Conservation (phyloP, 2,113 vertebrate species). For the Pedionomus torquatus region DNA sequence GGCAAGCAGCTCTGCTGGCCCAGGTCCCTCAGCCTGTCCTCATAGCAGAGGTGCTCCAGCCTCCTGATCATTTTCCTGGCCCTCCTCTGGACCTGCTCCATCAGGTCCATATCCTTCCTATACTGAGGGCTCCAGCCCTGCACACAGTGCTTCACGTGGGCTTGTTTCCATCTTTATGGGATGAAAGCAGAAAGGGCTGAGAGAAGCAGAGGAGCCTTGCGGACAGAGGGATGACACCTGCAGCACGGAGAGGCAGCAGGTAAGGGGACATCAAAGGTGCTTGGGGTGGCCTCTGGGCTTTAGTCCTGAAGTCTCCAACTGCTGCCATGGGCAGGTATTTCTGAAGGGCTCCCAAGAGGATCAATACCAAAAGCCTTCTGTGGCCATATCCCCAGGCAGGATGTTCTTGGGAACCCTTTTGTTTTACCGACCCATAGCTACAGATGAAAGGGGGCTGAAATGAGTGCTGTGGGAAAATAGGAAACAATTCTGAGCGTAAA, state of each 20-base stretch:
- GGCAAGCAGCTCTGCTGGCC: background rate
- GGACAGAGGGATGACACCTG: background rate
- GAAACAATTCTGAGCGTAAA: background rate
- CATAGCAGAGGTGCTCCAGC: no score
- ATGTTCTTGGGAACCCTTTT: background rate
- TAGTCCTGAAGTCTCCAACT: background rate
- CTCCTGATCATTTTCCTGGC: no score
- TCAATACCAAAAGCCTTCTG: background rate
- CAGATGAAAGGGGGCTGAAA: background rate
- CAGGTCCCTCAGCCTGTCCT: no score
- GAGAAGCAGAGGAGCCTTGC: background rate
- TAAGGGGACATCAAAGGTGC: background rate
- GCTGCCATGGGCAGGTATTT: background rate
- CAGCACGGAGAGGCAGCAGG: background rate
- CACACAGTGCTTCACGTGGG: no score
- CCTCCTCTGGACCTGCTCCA: no score
- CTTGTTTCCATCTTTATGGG: fast-evolving
- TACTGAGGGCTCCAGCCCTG: no score
- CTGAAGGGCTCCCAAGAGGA: fast-evolving
- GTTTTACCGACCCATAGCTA: background rate
- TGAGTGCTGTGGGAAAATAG: background rate
- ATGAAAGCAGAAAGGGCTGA: background rate
- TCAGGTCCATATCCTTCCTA: no score
- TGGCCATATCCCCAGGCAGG: no score
- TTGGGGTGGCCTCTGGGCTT: fast-evolving